Evolutionary conservation across 2,113 vertebrate genomes (phyloP), one percentile per base, ranked within the genome.

Genomic region (Stomatorhinus ivindoensis): DNA sequence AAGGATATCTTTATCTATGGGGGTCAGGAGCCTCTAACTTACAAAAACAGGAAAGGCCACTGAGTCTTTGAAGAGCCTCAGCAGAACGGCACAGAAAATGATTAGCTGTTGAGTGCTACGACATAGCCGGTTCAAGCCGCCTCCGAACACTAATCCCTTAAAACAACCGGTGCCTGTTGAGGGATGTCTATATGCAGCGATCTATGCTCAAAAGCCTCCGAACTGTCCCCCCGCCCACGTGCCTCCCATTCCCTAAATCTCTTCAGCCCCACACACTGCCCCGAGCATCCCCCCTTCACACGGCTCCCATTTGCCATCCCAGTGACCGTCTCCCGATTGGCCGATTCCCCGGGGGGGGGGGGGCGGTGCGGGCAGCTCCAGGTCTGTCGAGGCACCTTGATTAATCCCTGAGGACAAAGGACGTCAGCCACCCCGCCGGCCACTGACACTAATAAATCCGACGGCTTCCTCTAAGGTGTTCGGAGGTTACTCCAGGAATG

Each of bases 401-500:
- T 94, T 94, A 94, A 94, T 93, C 92, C 93, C 94, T 91, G 93
- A 92, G 94, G 94, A 95, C 94, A 95, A 95, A 95, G 94, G 94
- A 93, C 93, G 93, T 93, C 92, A 92, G 91, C 91, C 92, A 91
- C 93, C 94, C 92, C 91, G 94, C 92, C 92, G 93, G 92, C 92
- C 92, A 91, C 93, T 95, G 93, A 94, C 95, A 95, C 94, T 94
- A 95, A 95, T 95, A 95, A 95, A 94, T 88, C 90, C 82, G 91
- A 91, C 93, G 92, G 93, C 93, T 94, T 95, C 94, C 93, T 95
- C 94, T 94, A 92, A 91, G 93, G 94, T 94, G 95, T 95, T 94
- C 93, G 93, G 93, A 93, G 94, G 95, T 95, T 95, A 95, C 95
- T 94, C 95, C 94, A 95, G 94, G 95, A 95, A 95, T 95, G 93